Percentiles rank a stretch among this genome's conserved stretches.
These are phyloP conservation scores for Incurvaria masculella DNA, from an alignment of 2,888 invertebrate genomes.

Conservation along the genomic window DNA sequence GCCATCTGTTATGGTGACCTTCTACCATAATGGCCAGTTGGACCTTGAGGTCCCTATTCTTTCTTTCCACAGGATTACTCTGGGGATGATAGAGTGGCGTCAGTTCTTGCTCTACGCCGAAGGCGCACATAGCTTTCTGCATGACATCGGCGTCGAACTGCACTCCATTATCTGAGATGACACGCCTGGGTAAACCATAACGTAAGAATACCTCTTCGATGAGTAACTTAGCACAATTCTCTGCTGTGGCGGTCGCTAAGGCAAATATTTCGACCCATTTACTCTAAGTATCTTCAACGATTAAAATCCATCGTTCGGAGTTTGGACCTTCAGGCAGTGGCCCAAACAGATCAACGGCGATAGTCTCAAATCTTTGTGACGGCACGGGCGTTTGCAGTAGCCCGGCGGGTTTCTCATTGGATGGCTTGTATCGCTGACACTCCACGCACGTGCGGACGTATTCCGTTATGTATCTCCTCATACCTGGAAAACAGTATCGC, in stretches of 20 bases:
- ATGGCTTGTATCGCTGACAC: slow-evolving; percentile 17
- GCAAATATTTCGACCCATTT: slow-evolving; percentile 20
- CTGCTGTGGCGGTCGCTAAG: slow-evolving; percentile 16
- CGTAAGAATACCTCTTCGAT: slow-evolving; percentile 25
- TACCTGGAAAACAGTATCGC: slow-evolving; percentile 14
- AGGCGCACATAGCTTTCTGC: slow-evolving; percentile 20
- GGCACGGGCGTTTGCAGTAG: slow-evolving; percentile 11
- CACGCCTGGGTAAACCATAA: slow-evolving; percentile 23
- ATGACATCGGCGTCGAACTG: slow-evolving; percentile 25
- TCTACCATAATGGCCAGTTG: slow-evolving; percentile 13
- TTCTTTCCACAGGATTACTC: slow-evolving; percentile 21
- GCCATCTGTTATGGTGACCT: slow-evolving; percentile 10
- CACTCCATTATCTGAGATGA: slow-evolving; percentile 26
- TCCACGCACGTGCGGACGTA: slow-evolving; percentile 13
- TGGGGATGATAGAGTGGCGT: slow-evolving; percentile 25
- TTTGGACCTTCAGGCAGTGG: slow-evolving; percentile 13
- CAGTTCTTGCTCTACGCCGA: slow-evolving; percentile 19
- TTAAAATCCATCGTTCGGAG: slow-evolving; percentile 15
- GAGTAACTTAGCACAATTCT: slow-evolving; percentile 19
- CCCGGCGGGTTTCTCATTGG: slow-evolving; percentile 13
- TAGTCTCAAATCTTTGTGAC: slow-evolving; percentile 10
- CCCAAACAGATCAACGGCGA: slow-evolving; percentile 22
- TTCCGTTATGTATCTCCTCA: slow-evolving; percentile 11
- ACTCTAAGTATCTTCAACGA: slow-evolving; percentile 18
- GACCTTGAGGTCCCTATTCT: slow-evolving; percentile 19